Percentiles rank a stretch among this genome's conserved stretches.
These are phyloP conservation scores for Tupiocoris notatus DNA, from an alignment of 2,888 invertebrate genomes.

Conservation along the genomic window DNA sequence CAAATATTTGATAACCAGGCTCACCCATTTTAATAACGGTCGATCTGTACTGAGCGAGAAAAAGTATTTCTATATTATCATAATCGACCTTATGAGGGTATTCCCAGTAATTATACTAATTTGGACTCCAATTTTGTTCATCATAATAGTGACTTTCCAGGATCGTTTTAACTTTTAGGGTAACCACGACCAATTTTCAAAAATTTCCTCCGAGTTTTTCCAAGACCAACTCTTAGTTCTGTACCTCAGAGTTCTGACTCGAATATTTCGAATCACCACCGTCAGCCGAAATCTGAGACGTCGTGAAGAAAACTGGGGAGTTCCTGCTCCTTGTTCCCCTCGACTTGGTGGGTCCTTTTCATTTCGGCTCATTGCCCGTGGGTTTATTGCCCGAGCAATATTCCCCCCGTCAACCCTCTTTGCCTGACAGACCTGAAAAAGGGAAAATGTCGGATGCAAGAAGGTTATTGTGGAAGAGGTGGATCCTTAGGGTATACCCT, in stretches of 20 bases:
- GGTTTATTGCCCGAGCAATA: slow-evolving; percentile 44
- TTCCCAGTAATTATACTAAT: no score
- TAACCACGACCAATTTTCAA: no score
- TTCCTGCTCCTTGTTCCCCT: neutral
- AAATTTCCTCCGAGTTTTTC: no score
- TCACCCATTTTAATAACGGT: no score
- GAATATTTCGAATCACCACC: neutral
- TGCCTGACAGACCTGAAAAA: neutral
- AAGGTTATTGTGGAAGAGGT: neutral
- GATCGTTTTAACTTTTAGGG: no score
- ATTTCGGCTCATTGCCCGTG: slow-evolving; percentile 44
- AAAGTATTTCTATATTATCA: no score
- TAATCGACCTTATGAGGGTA: no score
- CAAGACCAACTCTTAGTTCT: no score
- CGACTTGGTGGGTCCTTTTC: slow-evolving; percentile 19
- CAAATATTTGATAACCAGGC: no score
- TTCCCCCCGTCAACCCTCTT: slow-evolving; percentile 21
- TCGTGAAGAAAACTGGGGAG: neutral
- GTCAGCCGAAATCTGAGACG: slow-evolving; percentile 38
- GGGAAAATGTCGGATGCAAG: neutral
- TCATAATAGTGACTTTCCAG: no score
- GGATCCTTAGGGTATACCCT: neutral
- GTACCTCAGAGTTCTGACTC: neutral
- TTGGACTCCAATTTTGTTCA: no score
- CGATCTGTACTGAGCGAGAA: no score